A percentile compares a stretch with the other conserved stretches of the same genome.
phyloP scores from a whole-genome alignment of 2,888 invertebrate species.

The Rhagonycha fulva region DNA sequence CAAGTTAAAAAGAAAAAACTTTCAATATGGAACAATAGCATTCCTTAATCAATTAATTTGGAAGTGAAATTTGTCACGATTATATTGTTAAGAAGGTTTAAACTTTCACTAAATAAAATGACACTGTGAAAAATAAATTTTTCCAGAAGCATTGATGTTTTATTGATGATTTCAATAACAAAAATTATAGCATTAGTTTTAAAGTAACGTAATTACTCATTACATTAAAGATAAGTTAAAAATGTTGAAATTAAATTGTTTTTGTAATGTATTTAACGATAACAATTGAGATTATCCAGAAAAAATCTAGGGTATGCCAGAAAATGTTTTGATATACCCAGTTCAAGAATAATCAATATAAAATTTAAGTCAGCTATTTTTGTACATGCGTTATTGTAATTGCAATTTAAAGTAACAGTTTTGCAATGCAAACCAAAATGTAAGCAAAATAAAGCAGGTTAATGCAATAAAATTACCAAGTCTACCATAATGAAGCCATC shows the following conservation, averaged over 20 bases:
- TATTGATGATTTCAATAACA: neutral
- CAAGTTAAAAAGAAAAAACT: neutral
- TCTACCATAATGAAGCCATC: slow-evolving; percentile 75
- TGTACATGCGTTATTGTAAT: neutral
- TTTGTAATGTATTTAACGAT: neutral
- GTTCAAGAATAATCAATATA: neutral
- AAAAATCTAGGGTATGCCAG: neutral
- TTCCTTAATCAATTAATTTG: neutral
- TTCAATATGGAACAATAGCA: neutral
- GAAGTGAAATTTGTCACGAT: neutral
- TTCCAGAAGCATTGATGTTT: neutral
- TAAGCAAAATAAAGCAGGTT: slow-evolving; percentile 16
- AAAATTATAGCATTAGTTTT: neutral
- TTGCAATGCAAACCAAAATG: slow-evolving; percentile 1
- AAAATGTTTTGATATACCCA: neutral
- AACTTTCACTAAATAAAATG: neutral
- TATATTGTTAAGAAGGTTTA: neutral
- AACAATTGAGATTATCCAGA: neutral
- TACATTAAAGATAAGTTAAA: neutral
- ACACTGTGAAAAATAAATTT: neutral
- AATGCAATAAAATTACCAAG: slow-evolving; percentile 61
- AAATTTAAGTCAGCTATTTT: neutral
- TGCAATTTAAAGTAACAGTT: neutral
- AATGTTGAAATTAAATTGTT: neutral
- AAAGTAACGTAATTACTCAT: neutral